Base-by-base conservation (phyloP, 2,888 invertebrate species). In the Lymantria dispar region DNA sequence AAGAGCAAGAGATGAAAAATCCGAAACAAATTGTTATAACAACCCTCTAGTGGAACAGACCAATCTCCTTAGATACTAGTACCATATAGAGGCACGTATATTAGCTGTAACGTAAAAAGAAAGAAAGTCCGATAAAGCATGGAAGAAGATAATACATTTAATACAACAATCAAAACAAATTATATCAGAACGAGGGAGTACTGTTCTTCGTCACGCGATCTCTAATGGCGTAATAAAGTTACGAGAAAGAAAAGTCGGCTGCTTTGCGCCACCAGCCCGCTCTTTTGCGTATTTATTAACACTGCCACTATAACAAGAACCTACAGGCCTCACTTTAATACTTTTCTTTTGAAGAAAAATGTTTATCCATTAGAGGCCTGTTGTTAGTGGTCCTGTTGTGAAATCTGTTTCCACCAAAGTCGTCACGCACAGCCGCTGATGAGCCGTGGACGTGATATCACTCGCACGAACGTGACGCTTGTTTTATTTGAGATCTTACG, bases 391-490 rank as follows among this genome's bases (percentile, higher is more conserved):
- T 77, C 68, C 68, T 82, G 76, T 85, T 82, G 76, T 78, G 81
- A 84, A 90, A 91, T 90, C 91, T 89, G 91, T 89, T 89, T 87
- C 87, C 79, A 79, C 78, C 86, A 85, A 87, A 91, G 87, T 87
- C 89, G 90, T 90, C 90, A 91, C 90, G 90, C 86, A 83, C 91
- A 76, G 67, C 82, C 86, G 78, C 86, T 91, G 90, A 91, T 91
- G 91, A 91, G 90, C 80, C 81, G 81, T 78, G 83, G 88, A 89
- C 91, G 90, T 91, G 91, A 85, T 88, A 90, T 90, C 89, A 89
- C 90, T 89, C 85, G 85, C 77, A 87, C 64, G 83, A 81, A 90
- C 90, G 90, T 91, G 90, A 85, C 80, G 78, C 79, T 71, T 76
- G 76, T 78, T 85, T 89, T 86, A 85, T 85, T 82, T 72, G 77